Percentiles rank a stretch among this genome's conserved stretches.
These are phyloP conservation scores for Trematomus bernacchii DNA, from an alignment of 2,797 vertebrate species.

Conservation along the genomic window DNA sequence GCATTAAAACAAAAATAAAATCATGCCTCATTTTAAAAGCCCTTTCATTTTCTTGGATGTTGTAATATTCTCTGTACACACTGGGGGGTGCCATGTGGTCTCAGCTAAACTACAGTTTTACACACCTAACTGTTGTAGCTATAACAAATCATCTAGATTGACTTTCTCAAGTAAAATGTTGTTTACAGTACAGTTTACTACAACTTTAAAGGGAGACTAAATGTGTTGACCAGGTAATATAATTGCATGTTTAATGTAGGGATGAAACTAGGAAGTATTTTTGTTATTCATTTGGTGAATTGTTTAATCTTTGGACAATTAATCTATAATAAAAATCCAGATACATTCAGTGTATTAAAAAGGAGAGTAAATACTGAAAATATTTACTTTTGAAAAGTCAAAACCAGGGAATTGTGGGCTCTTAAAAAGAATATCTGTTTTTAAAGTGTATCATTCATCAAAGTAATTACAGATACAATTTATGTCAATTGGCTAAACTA, in stretches of 20 bases:
- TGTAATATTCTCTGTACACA: constrained; percentile 42
- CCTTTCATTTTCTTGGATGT: background rate
- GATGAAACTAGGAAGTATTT: background rate
- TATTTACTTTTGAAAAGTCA: background rate
- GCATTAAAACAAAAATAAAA: constrained; percentile 74
- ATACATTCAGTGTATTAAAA: background rate
- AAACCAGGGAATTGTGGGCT: background rate
- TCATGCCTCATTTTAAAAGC: constrained; percentile 20
- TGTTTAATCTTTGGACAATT: background rate
- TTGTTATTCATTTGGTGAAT: background rate
- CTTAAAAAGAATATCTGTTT: background rate
- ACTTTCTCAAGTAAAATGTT: background rate
- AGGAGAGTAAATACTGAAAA: background rate
- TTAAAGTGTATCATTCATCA: background rate
- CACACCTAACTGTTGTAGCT: background rate
- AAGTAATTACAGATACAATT: background rate
- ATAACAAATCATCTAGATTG: background rate
- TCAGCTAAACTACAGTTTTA: background rate
- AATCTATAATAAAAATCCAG: background rate
- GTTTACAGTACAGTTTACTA: background rate
- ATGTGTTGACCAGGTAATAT: background rate
- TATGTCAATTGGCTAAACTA: background rate
- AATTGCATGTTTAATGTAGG: background rate
- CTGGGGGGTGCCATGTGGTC: constrained; percentile 41
- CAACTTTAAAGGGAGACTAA: background rate